These are phyloP conservation scores for Tinea semifulvella DNA, from an alignment of 2,888 invertebrate genomes.

Conservation along the genomic window DNA sequence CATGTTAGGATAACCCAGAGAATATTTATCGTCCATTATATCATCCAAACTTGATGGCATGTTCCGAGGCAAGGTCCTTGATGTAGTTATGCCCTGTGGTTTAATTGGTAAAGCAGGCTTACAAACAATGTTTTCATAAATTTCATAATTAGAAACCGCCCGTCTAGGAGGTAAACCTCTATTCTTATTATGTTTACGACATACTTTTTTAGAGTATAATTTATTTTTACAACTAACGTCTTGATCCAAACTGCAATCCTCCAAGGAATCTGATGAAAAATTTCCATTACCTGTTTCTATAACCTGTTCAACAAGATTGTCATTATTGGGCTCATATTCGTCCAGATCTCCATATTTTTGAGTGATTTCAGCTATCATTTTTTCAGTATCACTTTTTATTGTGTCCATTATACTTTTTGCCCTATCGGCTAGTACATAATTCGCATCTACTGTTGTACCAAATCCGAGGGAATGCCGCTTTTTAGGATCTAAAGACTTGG, in stretches of 20 bases:
- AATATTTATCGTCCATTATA: constrained; percentile 53
- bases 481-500: constrained; percentile 52
- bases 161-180: constrained; percentile 69
- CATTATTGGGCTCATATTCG: constrained; percentile 41
- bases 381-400: constrained; percentile 71
- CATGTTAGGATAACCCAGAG: constrained; percentile 39
- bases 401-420: constrained; percentile 69
- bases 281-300: constrained; percentile 70
- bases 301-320: constrained; percentile 47
- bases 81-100: constrained; percentile 39
- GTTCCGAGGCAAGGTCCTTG: constrained; percentile 58
- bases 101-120: constrained; percentile 49
- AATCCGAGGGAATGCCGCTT: constrained; percentile 72
- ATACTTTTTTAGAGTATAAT: constrained; percentile 58
- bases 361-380: constrained; percentile 73
- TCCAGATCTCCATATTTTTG: constrained; percentile 71
- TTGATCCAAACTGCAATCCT: constrained; percentile 71
- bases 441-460: constrained; percentile 69
- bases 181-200: constrained; percentile 61
- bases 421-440: constrained; percentile 44
- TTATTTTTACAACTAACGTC: constrained; percentile 61
- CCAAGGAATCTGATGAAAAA: constrained; percentile 82
- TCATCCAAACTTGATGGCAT: constrained; percentile 63
- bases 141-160: constrained; percentile 82
- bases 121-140: constrained; percentile 56